Percentiles rank a stretch among this genome's conserved stretches.
Conservation (phyloP, 2,888 invertebrate genomes). For the Scelioninae gen. 1 region DNA sequence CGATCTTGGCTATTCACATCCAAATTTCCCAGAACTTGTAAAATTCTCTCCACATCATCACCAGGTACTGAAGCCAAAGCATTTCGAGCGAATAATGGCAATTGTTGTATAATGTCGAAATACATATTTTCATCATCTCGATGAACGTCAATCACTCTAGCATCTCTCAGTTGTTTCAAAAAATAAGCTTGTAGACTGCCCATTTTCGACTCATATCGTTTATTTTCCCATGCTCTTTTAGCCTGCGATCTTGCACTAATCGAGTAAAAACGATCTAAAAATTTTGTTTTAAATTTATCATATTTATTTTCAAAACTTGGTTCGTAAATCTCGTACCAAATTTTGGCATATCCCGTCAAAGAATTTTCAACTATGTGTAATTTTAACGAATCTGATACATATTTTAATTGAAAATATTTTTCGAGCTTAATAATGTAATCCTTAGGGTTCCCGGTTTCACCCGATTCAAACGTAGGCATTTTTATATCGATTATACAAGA, state of each 20-base stretch:
- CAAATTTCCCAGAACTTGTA: constrained; percentile 19
- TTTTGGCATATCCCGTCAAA: background rate
- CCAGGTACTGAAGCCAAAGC: constrained; percentile 2
- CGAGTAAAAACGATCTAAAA: constrained; percentile 35
- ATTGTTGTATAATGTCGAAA: constrained; percentile 33
- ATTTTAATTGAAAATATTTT: background rate
- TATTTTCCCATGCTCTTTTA: constrained; percentile 9
- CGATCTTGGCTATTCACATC: constrained; percentile 11
- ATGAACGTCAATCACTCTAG: constrained; percentile 10
- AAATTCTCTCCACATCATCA: constrained; percentile 8
- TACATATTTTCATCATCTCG: constrained; percentile 5
- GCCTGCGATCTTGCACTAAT: constrained; percentile 27
- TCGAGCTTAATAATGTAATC: constrained; percentile 4
- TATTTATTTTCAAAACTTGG: background rate
- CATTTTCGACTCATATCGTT: background rate
- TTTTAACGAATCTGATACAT: background rate
- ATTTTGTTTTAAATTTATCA: constrained; percentile 1
- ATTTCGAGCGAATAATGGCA: constrained; percentile 25
- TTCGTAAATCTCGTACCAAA: constrained; percentile 8
- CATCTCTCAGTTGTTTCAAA: constrained; percentile 31
- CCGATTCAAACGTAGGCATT: background rate
- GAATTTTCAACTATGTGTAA: background rate
- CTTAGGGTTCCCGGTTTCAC: background rate
- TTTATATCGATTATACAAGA: constrained; percentile 7
- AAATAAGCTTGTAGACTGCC: constrained; percentile 21